Evolutionary conservation across 2,888 invertebrate genomes (phyloP).

Genomic region (Synergus umbraculus): DNA sequence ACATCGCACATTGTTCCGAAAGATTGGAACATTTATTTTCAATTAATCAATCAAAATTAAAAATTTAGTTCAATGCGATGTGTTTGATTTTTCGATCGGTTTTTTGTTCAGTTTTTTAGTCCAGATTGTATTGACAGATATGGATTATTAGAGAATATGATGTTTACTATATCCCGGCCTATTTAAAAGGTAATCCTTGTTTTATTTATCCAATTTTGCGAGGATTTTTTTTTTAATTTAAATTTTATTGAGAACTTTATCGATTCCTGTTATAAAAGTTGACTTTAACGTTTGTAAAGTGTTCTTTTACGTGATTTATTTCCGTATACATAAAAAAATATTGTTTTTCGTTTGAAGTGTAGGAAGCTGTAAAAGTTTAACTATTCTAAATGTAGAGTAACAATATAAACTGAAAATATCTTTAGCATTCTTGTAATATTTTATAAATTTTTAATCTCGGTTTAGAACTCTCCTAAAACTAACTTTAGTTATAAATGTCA

Average conservation of each 20-base stretch:
- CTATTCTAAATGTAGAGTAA: too few species aligned
- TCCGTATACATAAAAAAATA: not conserved
- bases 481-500: constrained; percentile 3
- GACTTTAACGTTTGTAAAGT: too few species aligned
- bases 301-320: not conserved
- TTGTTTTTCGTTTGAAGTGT: not conserved
- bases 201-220: too few species aligned
- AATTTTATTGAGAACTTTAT: not conserved
- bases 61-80: not conserved
- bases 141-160: not conserved
- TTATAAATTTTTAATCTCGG: not conserved
- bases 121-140: not conserved
- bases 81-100: too few species aligned
- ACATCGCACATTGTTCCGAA: constrained; percentile 3
- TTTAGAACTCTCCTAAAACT: not conserved
- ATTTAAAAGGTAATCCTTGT: not conserved
- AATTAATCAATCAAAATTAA: not conserved
- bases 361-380: not conserved
- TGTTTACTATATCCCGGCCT: not conserved
- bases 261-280: not conserved
- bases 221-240: not conserved
- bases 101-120: too few species aligned
- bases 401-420: not conserved
- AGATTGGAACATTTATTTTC: not conserved
- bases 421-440: not conserved